Percentiles rank a stretch among this genome's conserved stretches.
These are phyloP conservation scores for Cariama cristata DNA, from an alignment of 2,113 vertebrate species.

Conservation along the genomic window DNA sequence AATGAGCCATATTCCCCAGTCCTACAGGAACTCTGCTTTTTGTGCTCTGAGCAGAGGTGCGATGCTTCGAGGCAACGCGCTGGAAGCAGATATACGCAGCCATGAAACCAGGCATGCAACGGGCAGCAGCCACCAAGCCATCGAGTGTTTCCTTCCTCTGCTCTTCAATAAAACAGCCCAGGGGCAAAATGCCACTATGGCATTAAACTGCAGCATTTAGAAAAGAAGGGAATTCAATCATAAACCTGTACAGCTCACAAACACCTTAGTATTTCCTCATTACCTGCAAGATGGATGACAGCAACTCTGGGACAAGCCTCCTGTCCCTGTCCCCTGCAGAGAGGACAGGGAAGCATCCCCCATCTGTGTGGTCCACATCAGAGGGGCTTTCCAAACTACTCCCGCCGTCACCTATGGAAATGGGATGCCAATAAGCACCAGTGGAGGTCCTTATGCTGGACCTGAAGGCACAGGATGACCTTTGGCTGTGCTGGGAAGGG, in stretches of 20 bases:
- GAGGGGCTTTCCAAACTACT: background rate
- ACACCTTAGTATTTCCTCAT: background rate
- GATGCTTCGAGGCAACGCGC: background rate
- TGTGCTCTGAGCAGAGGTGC: conserved; percentile 16
- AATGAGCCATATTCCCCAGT: conserved; percentile 33
- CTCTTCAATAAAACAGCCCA: background rate
- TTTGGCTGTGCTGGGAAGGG: background rate
- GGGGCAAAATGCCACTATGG: background rate
- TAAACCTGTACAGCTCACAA: background rate
- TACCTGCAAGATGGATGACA: background rate
- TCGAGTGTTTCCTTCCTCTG: conserved; percentile 44
- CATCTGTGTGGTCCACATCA: rapidly evolving
- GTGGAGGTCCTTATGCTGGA: background rate
- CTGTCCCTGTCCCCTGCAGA: background rate
- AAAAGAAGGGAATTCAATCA: background rate
- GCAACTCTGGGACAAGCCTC: background rate
- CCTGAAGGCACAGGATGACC: background rate
- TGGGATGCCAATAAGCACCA: background rate
- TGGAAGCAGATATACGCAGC: conserved; percentile 14
- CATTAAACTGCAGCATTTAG: background rate
- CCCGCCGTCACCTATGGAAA: background rate
- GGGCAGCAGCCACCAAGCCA: conserved; percentile 41
- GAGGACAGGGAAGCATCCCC: background rate
- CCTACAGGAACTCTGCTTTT: conserved; percentile 61
- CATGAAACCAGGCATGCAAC: background rate